phyloP scores from a whole-genome alignment of 2,797 vertebrate genomes.

The Gephyroberyx darwinii region DNA sequence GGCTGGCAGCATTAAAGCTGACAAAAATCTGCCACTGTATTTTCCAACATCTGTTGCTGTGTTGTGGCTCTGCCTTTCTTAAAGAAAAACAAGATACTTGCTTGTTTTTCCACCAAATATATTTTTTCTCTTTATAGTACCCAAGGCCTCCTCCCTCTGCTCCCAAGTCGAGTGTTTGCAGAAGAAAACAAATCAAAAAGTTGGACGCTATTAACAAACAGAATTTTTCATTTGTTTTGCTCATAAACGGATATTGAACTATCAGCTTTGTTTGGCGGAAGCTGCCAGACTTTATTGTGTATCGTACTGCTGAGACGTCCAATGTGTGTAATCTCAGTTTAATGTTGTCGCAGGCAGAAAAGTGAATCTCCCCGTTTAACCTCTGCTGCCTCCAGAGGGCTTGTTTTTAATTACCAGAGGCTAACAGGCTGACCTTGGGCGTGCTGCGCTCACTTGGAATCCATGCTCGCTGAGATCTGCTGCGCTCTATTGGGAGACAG shows the following conservation, averaged over 20 bases:
- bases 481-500: slow-evolving; percentile 80
- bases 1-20: slow-evolving; percentile 60
- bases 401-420: slow-evolving; percentile 94
- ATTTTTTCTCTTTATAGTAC: slow-evolving; percentile 27
- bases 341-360: slow-evolving; percentile 78
- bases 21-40: slow-evolving; percentile 70
- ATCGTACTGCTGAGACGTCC: slow-evolving; percentile 54
- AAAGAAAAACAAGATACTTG: slow-evolving; percentile 57
- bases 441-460: slow-evolving; percentile 85
- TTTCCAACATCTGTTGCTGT: slow-evolving; percentile 67
- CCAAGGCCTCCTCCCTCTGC: not conserved
- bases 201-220: not conserved
- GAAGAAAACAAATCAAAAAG: not conserved
- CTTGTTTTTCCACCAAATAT: slow-evolving; percentile 50
- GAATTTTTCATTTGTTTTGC: not conserved
- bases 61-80: slow-evolving; percentile 44
- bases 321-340: slow-evolving; percentile 76
- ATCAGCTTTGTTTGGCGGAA: slow-evolving; percentile 26
- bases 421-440: slow-evolving; percentile 89
- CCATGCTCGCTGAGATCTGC: slow-evolving; percentile 83
- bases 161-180: slow-evolving; percentile 10
- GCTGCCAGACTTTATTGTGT: slow-evolving; percentile 24
- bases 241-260: not conserved
- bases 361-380: slow-evolving; percentile 85
- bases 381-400: slow-evolving; percentile 85